Evolutionary conservation across 2,888 invertebrate genomes (phyloP), one percentile per base, ranked within the genome.

Genomic region (Blera fallax): DNA sequence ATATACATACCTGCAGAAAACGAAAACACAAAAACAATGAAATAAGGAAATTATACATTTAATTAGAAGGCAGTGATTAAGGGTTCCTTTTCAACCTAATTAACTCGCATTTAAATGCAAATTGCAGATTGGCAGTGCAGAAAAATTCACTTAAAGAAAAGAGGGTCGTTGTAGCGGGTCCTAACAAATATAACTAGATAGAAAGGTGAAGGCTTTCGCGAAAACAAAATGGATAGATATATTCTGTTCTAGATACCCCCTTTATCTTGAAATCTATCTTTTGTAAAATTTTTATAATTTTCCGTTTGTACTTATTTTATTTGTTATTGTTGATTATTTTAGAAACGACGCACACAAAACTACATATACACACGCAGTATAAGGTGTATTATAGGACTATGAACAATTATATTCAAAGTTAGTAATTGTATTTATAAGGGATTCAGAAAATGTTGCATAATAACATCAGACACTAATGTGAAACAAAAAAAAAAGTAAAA

Each of bases 41-140:
- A 84, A 79, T 84, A 72, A 85, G 80, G 73, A 87, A 87, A 83
- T 85, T 87, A 83, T 85, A 76, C 70, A 79, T 79, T 69, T 83
- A 70, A 80, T 81, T 85, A 81, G 72, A 65, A 67, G 60, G 52
- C 54, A 48, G 60, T 76, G 70, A 70, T 76, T 70, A 72, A 70
- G 58, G 56, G 48, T 45, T 56, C 70, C 69, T 65, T 76, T 72
- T 72, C 60, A 70, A 76, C 85, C 76, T 85, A 85, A 81, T 81
- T 85, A 85, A 80, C 65, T 70, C 56, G 52, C 74, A 80, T 76
- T 84, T 76, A 76, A 76, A 72, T 65, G 74, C 70, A 76, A 76
- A 85, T 72, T 76, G 80, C 70, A 85, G 18, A 48, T 60, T 67
- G 76, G 60, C 24, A 80, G 58, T 76, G 80, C 76, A 67, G 76